Evolutionary conservation across 1,140 invertebrate genomes (phyloP), one percentile per base, ranked within the genome.

Genomic region (Physella acuta): DNA sequence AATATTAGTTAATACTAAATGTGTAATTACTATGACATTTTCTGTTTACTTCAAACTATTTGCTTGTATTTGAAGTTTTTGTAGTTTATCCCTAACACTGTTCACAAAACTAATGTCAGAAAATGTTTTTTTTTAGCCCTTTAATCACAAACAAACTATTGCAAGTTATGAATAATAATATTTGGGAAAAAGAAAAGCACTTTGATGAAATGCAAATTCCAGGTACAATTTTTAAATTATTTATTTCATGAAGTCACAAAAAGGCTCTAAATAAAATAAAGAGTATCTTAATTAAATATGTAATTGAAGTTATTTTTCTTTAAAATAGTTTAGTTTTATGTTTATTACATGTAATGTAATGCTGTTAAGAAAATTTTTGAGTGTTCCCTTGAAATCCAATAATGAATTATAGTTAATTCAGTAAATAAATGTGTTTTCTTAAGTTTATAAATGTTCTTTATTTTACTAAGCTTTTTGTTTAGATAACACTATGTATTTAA

Each of bases 171-270:
- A 36, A 61, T 14, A 61, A 26, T 8, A 3, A 28, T 14, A 39
- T 61, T n/a, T 61, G 59, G 59, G 2, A 39, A 11, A 16, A 61
- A 8, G 36, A 24, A 3, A 61, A 61, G 39, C 36, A 61, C 26
- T 61, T 37, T 61, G 59, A 61, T 61, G 59, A 61, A 28, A 61
- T 39, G 20, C 59, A 61, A 8, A 31, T 61, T 1, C 24, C 36
- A 31, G 59, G 59, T 61, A 1, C 36, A n/a, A n/a, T n/a, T n/a
- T n/a, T n/a, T n/a, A n/a, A n/a, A n/a, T n/a, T n/a, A n/a, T n/a
- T n/a, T n/a, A n/a, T n/a, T n/a, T n/a, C n/a, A n/a, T 61, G 36
- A 44, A 11, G 20, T 11, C 8, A 8, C 8, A 44, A 44, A 11
- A 11, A 44, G 8, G 39, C 39, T 44, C 39, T 44, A 20, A 44